Evolutionary conservation across 2,797 vertebrate species (phyloP).

Genomic region (Eurystomus glaucurus): DNA sequence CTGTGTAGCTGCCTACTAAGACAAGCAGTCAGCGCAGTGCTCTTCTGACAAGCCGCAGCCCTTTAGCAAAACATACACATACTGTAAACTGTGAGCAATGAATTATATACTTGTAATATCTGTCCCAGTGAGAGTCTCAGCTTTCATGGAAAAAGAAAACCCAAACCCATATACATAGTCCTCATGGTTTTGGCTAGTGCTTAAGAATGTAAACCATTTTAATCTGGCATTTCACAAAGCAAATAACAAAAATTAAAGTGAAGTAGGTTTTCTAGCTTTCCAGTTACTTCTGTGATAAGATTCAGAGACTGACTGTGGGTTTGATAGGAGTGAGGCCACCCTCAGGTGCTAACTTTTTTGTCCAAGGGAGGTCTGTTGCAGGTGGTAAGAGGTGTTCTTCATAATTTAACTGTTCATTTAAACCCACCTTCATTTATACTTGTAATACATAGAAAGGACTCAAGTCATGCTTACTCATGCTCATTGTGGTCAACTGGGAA

Average conservation of each 20-base stretch:
- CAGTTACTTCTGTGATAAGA: constrained; percentile 25
- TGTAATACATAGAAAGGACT: background rate
- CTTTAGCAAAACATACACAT: background rate
- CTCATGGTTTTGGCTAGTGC: constrained; percentile 40
- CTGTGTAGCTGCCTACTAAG: background rate
- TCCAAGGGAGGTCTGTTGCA: background rate
- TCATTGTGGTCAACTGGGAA: background rate
- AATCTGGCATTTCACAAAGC: constrained; percentile 39
- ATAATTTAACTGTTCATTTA: background rate
- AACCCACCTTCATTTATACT: background rate
- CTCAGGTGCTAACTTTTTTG: background rate
- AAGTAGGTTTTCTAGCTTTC: background rate
- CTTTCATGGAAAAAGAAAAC: background rate
- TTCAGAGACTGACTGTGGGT: background rate
- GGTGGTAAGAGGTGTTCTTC: background rate
- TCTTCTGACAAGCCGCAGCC: constrained; percentile 25
- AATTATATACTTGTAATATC: constrained; percentile 28
- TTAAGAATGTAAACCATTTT: constrained; percentile 55
- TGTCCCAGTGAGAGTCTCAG: constrained; percentile 51
- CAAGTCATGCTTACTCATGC: background rate
- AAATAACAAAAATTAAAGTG: background rate
- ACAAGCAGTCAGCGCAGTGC: background rate
- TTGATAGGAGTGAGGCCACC: background rate
- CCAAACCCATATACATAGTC: background rate
- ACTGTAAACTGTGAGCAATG: background rate